These are phyloP conservation scores for Nylanderia fulva DNA, from an alignment of 1,140 invertebrate genomes.

Conservation along the genomic window DNA sequence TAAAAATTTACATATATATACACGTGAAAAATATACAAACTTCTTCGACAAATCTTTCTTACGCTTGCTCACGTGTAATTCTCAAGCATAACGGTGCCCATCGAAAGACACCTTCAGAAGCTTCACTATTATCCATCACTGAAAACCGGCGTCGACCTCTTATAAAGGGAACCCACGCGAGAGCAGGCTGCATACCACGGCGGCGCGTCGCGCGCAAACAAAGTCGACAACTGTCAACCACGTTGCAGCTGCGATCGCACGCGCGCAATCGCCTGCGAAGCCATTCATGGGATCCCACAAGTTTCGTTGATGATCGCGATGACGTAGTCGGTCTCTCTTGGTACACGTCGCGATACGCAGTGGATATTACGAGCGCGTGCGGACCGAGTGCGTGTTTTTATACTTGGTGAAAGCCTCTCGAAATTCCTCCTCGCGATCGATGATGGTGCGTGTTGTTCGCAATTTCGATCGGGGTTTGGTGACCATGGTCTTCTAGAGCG, in stretches of 20 bases:
- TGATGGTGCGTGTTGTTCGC: slow-evolving; percentile 45
- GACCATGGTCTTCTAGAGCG: slow-evolving; percentile 43
- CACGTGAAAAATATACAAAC: background rate
- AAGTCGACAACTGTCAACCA: slow-evolving; percentile 31
- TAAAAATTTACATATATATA: background rate
- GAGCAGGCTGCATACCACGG: slow-evolving; percentile 71
- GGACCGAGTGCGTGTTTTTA: background rate
- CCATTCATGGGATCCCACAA: slow-evolving; percentile 28
- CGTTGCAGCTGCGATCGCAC: slow-evolving; percentile 11
- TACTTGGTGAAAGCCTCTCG: slow-evolving; percentile 52
- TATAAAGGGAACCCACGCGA: slow-evolving; percentile 77
- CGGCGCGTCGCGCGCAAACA: slow-evolving; percentile 60
- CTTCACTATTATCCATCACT: slow-evolving; percentile 35
- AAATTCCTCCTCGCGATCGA: slow-evolving; percentile 31
- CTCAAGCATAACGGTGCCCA: background rate
- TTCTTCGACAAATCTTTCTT: background rate
- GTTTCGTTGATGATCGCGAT: slow-evolving; percentile 1
- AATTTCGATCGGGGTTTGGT: background rate
- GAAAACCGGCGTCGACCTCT: slow-evolving; percentile 45
- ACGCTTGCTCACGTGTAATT: background rate
- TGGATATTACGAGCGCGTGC: slow-evolving; percentile 28
- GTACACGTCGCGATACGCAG: slow-evolving; percentile 17
- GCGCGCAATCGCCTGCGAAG: slow-evolving; percentile 32
- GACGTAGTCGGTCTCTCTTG: slow-evolving; percentile 12
- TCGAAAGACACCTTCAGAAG: background rate